Conservation (phyloP, 2,797 vertebrate genomes). For the Cossypha polioptera region DNA sequence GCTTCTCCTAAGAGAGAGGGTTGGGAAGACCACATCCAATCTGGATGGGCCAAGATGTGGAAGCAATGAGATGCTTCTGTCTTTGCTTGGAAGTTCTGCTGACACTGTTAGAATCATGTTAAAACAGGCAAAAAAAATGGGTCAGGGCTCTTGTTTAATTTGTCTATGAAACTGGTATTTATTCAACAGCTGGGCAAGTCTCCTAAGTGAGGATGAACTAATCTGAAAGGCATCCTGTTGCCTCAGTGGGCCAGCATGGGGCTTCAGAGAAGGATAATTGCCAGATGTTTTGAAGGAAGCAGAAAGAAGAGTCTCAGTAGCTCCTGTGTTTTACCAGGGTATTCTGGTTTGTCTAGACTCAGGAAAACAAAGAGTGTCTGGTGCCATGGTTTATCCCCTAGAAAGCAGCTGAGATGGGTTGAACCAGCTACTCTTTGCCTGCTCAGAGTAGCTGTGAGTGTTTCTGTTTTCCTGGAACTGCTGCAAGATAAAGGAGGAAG, state of each 20-base stretch:
- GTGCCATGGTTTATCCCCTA: background rate
- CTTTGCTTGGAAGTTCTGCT: background rate
- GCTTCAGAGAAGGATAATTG: background rate
- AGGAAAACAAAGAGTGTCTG: background rate
- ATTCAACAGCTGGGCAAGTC: background rate
- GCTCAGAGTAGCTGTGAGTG: background rate
- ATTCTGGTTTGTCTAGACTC: background rate
- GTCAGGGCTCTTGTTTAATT: background rate
- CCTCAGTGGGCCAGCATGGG: background rate
- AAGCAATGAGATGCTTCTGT: background rate
- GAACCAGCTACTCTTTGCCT: background rate
- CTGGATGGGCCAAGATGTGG: background rate
- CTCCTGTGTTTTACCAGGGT: background rate
- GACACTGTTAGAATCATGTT: background rate
- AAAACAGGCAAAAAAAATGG: background rate
- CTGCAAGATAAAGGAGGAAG: background rate
- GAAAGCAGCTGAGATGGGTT: background rate
- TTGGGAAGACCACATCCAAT: background rate
- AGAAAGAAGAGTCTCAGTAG: background rate
- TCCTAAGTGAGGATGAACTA: constrained; percentile 14
- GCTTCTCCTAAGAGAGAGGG: background rate
- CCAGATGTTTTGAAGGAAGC: background rate
- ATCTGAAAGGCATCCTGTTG: background rate
- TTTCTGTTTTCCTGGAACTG: background rate
- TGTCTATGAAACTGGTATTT: background rate